These are phyloP conservation scores for Strix occidentalis DNA, from an alignment of 2,797 vertebrate species.

Conservation along the genomic window DNA sequence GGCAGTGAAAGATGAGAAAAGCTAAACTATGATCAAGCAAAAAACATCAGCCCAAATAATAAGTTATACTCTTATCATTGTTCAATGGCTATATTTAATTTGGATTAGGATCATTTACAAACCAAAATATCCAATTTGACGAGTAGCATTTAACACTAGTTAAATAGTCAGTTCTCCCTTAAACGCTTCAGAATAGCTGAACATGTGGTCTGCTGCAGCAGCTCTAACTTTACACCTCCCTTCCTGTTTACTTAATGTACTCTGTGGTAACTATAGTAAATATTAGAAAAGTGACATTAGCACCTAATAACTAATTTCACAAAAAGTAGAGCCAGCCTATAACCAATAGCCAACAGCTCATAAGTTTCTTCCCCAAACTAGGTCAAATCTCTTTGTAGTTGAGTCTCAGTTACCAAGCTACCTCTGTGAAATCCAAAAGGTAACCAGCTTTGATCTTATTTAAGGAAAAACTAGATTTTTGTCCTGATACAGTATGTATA, in stretches of 20 bases:
- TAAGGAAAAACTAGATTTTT: not conserved
- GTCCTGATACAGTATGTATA: not conserved
- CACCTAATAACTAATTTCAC: not conserved
- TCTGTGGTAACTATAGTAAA: conserved; percentile 4
- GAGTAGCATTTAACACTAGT: not conserved
- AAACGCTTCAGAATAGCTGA: not conserved
- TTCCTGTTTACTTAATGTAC: conserved; percentile 47
- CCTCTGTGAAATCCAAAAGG: not conserved
- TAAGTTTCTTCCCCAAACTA: not conserved
- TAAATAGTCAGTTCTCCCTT: not conserved
- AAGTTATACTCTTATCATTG: not conserved
- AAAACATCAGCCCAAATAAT: not conserved
- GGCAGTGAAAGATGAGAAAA: not conserved
- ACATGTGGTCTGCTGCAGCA: not conserved
- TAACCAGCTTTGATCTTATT: not conserved
- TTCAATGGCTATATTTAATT: not conserved
- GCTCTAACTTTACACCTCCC: conserved; percentile 6
- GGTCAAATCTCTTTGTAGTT: not conserved
- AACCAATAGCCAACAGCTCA: accelerated
- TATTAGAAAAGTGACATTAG: not conserved
- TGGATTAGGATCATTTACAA: not conserved
- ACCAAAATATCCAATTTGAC: not conserved
- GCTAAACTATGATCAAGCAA: not conserved
- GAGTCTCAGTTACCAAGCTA: not conserved
- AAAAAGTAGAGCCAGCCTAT: not conserved